A percentile compares a stretch with the other conserved stretches of the same genome.
Conservation (phyloP, 2,888 invertebrate genomes). For the Lottia scabra region DNA sequence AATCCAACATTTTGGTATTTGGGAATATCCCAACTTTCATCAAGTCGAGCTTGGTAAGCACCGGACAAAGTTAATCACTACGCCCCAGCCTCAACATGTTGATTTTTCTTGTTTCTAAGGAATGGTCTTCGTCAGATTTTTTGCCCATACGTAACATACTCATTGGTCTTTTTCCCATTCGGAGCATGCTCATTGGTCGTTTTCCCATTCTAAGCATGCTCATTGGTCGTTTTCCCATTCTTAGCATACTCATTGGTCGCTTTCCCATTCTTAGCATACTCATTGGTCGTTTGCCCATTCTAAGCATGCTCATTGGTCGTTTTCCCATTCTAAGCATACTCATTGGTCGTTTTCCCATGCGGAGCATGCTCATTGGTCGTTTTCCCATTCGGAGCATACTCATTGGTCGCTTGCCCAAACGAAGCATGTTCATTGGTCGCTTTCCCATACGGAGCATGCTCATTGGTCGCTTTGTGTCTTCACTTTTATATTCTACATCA, state of each 20-base stretch:
- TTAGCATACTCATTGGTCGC: slow-evolving; percentile 32
- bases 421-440: slow-evolving; percentile 49
- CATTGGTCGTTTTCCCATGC: slow-evolving; percentile 26
- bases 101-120: not conserved
- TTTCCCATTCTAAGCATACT: slow-evolving; percentile 38
- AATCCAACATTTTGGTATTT: no score
- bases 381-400: slow-evolving; percentile 51
- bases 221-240: slow-evolving; percentile 31
- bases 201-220: slow-evolving; percentile 38
- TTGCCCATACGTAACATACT: slow-evolving; percentile 54
- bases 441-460: slow-evolving; percentile 24
- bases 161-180: slow-evolving; percentile 56
- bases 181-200: slow-evolving; percentile 51
- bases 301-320: slow-evolving; percentile 54
- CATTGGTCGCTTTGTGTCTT: not conserved
- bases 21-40: no score
- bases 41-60: not conserved
- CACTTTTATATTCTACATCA: not conserved
- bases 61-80: not conserved
- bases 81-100: not conserved
- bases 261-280: slow-evolving; percentile 56
- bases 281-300: slow-evolving; percentile 59
- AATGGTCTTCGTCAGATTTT: slow-evolving; percentile 28
- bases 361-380: slow-evolving; percentile 26
- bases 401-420: slow-evolving; percentile 53